Conservation (phyloP, 2,888 invertebrate species). For the Meganola albula region DNA sequence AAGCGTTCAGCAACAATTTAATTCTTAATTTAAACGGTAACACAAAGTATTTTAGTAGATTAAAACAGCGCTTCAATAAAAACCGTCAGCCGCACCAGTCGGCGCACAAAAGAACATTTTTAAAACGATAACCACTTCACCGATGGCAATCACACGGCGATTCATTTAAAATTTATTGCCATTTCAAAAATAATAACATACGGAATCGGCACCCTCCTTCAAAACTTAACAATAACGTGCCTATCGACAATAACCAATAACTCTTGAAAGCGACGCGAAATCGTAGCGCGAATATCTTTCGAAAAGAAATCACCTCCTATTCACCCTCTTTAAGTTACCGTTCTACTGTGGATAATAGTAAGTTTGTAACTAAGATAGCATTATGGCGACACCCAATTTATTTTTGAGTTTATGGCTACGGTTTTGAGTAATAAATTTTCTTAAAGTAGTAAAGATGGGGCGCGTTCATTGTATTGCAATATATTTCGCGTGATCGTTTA, state of each 20-base stretch:
- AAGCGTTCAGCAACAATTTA: constrained; percentile 14
- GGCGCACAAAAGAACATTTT: constrained; percentile 33
- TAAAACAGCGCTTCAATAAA: constrained; percentile 24
- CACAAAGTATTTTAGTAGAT: constrained; percentile 21
- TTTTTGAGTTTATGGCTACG: constrained; percentile 48
- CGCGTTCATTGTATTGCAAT: constrained; percentile 37
- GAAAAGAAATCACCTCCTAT: constrained; percentile 40
- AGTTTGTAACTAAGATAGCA: constrained; percentile 27
- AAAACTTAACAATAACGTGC: constrained; percentile 40
- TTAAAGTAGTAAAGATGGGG: constrained; percentile 38
- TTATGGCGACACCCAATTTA: constrained; percentile 48
- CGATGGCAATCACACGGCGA: constrained; percentile 47
- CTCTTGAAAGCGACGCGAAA: constrained; percentile 42
- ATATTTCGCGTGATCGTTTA: constrained; percentile 36
- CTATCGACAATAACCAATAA: constrained; percentile 48
- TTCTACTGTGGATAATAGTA: constrained; percentile 24
- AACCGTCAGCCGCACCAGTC: constrained; percentile 21
- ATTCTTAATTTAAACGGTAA: constrained; percentile 29
- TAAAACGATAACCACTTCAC: constrained; percentile 40
- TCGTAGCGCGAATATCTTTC: constrained; percentile 44
- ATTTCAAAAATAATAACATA: constrained; percentile 42
- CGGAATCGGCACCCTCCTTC: constrained; percentile 31
- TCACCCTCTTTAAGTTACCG: constrained; percentile 20
- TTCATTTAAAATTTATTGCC: constrained; percentile 54
- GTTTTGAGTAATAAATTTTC: constrained; percentile 46